A percentile compares a stretch with the other conserved stretches of the same genome.
These are phyloP conservation scores for Eutrigla gurnardus DNA, from an alignment of 2,797 vertebrate species.

Conservation along the genomic window DNA sequence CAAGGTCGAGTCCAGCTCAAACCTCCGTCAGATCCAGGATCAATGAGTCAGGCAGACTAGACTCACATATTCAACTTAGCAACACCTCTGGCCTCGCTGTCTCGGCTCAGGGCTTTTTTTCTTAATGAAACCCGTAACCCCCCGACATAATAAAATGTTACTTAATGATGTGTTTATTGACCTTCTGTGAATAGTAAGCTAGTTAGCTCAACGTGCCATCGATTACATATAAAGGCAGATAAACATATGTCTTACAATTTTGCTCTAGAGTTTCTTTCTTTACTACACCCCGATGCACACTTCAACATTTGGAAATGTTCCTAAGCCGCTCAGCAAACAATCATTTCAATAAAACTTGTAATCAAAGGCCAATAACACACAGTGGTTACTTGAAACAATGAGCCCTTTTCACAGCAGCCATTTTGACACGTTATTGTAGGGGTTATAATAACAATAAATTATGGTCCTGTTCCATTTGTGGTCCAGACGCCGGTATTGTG, in stretches of 20 bases:
- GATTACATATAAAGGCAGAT: background rate
- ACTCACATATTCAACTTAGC: background rate
- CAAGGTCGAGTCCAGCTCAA: background rate
- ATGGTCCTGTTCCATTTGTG: constrained; percentile 1
- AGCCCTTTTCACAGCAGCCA: constrained; percentile 10
- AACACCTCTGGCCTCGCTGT: background rate
- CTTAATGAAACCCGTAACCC: background rate
- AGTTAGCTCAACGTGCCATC: background rate
- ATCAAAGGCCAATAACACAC: background rate
- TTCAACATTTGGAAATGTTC: background rate
- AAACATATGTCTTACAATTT: background rate
- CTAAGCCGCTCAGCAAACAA: background rate
- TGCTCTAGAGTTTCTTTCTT: background rate
- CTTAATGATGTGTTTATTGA: background rate
- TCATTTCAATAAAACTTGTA: constrained; percentile 1
- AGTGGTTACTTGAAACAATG: constrained; percentile 10
- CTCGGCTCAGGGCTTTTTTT: too few species aligned
- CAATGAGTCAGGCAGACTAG: background rate
- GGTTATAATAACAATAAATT: background rate
- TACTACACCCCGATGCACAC: background rate
- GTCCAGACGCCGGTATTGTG: background rate
- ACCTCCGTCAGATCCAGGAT: background rate
- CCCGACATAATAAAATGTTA: background rate
- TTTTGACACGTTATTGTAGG: background rate
- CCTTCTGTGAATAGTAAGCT: background rate